phyloP scores from a whole-genome alignment of 2,797 vertebrate species.

The Acrossocheilus fasciatus region DNA sequence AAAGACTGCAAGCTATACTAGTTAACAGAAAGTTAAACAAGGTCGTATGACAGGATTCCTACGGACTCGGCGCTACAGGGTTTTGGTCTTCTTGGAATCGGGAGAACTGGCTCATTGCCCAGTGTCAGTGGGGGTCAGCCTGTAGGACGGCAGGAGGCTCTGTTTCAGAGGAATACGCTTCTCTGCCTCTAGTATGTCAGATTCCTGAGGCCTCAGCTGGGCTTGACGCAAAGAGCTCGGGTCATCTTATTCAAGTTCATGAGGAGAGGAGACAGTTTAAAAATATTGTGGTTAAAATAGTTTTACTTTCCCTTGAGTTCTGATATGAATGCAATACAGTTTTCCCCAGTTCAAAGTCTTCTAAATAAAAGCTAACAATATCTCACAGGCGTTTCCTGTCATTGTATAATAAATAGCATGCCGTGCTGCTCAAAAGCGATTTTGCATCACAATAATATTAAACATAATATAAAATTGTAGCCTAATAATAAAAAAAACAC shows the following conservation, averaged over 20 bases:
- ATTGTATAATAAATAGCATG: slow-evolving; percentile 25
- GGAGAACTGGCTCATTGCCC: slow-evolving; percentile 25
- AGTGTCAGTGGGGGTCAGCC: slow-evolving; percentile 10
- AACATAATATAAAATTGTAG: not conserved
- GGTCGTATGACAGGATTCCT: slow-evolving; percentile 5
- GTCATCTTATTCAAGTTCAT: slow-evolving; percentile 15
- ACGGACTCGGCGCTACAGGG: not conserved
- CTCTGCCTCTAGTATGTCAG: slow-evolving; percentile 59
- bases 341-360: slow-evolving; percentile 24
- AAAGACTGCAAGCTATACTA: not conserved
- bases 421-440: not conserved
- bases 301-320: slow-evolving; percentile 22
- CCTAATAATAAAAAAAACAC: not conserved
- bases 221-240: not conserved
- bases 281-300: slow-evolving; percentile 40
- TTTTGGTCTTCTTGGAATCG: slow-evolving; percentile 32
- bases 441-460: not conserved
- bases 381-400: slow-evolving; percentile 14
- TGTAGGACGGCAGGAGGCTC: not conserved
- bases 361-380: slow-evolving; percentile 8
- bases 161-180: slow-evolving; percentile 40
- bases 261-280: slow-evolving; percentile 25
- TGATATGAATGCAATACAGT: slow-evolving; percentile 25
- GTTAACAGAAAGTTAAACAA: not conserved
- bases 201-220: slow-evolving; percentile 34